These are phyloP conservation scores for Patiria miniata DNA, from an alignment of 35 echinoderm and acorn worm species.

Conservation along the genomic window DNA sequence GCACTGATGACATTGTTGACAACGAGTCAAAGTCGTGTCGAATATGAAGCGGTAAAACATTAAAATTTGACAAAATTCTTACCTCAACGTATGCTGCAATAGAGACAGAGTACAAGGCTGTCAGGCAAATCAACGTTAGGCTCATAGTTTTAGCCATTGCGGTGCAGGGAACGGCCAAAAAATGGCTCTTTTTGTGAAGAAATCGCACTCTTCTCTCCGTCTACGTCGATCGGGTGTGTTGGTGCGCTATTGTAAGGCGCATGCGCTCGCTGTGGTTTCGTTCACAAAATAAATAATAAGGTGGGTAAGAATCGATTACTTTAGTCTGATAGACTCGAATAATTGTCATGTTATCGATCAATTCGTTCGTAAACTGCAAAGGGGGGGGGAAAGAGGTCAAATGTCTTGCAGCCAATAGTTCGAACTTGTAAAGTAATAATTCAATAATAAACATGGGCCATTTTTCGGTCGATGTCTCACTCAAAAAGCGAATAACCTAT, in stretches of 20 bases:
- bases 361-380: too few species aligned
- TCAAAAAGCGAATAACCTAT: too few species aligned
- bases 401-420: too few species aligned
- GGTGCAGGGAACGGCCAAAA: background rate
- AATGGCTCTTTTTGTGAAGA: background rate
- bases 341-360: background rate
- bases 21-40: too few species aligned
- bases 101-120: background rate
- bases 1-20: too few species aligned
- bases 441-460: too few species aligned
- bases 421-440: too few species aligned
- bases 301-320: background rate
- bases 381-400: too few species aligned
- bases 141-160: constrained; percentile 5
- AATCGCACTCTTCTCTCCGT: background rate
- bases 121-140: background rate
- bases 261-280: background rate
- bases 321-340: background rate
- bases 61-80: background rate
- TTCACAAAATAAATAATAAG: background rate
- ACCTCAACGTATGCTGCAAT: constrained; percentile 17
- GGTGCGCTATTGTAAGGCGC: background rate
- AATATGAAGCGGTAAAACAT: too few species aligned
- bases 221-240: background rate
- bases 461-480: too few species aligned